Evolutionary conservation across 1,140 invertebrate genomes (phyloP), one percentile per base, ranked within the genome.

Genomic region (Mycetomoellerius zeteki): DNA sequence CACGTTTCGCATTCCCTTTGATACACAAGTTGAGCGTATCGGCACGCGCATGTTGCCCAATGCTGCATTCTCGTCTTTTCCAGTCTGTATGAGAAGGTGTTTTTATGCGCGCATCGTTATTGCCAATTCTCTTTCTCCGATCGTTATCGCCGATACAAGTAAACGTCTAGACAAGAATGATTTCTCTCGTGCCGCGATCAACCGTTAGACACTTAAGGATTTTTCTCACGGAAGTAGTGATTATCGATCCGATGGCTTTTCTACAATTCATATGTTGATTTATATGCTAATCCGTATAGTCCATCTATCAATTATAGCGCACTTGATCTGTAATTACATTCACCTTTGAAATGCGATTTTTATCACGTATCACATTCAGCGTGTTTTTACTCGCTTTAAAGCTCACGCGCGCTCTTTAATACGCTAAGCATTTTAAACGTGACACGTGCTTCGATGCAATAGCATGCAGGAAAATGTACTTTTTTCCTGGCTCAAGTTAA

Each of bases 1-100:
- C 47, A 12, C 52, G 82, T 89, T 64, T 73, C 43, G 27, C 60
- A 85, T 87, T 90, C 89, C 24, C 75, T 85, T 88, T 90, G 69
- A 84, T 21, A 73, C 54, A 33, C 54, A 19, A 60, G 37, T 21
- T n/a, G 52, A n/a, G 24, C 24, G 16, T 21, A 54, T 56, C 21
- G 52, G 1, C 37, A 43, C 21, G 54, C 65, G 21, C 2, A 60
- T 47, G 30, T 33, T 43, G 47, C 24, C 50, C 78, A 47, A 58
- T 47, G 54, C 24, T 30, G 21, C 21, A 50, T 47, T 73, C 52
- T 30, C 67, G 33, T 37, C 24, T 54, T 60, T 60, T 73, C 14
- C 5, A 30, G 12, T 4, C 5, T 47, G 10, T 10, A 14, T 30
- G 65, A 47, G 27, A 21, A n/a, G 27, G 24, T 5, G 80, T 47